Evolutionary conservation across 2,113 vertebrate genomes (phyloP).

Genomic region (Porphyrio hochstetteri): DNA sequence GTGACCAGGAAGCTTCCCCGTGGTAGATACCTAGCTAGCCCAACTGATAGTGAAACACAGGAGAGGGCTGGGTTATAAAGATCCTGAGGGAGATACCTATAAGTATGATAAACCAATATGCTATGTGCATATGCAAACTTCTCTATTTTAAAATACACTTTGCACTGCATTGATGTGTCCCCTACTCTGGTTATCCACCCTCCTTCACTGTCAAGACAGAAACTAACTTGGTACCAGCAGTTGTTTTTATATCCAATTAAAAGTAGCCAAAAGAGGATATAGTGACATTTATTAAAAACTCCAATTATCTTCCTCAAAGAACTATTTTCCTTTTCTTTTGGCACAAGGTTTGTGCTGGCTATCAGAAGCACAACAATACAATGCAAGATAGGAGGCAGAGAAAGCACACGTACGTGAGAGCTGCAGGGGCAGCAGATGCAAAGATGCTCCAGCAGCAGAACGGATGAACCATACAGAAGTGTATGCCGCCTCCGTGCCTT

Average conservation of each 20-base stretch:
- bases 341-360: neutral
- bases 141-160: neutral
- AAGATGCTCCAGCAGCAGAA: neutral
- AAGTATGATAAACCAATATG: neutral
- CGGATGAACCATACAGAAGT: neutral
- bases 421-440: neutral
- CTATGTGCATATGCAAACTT: neutral
- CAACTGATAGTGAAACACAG: neutral
- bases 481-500: neutral
- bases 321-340: neutral
- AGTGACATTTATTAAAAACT: neutral
- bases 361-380: neutral
- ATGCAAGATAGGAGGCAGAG: neutral
- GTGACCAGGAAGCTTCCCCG: neutral
- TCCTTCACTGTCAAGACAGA: neutral
- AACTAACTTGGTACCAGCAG: neutral
- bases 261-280: neutral
- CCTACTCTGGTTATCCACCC: neutral
- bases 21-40: neutral
- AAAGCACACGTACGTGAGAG: neutral
- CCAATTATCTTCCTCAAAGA: constrained; percentile 4
- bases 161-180: neutral
- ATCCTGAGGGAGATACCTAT: neutral
- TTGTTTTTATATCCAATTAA: neutral
- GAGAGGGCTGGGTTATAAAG: neutral